Percentiles rank a stretch among this genome's conserved stretches.
Conservation (phyloP, 2,113 vertebrate species). For the Bolborhynchus lineola region DNA sequence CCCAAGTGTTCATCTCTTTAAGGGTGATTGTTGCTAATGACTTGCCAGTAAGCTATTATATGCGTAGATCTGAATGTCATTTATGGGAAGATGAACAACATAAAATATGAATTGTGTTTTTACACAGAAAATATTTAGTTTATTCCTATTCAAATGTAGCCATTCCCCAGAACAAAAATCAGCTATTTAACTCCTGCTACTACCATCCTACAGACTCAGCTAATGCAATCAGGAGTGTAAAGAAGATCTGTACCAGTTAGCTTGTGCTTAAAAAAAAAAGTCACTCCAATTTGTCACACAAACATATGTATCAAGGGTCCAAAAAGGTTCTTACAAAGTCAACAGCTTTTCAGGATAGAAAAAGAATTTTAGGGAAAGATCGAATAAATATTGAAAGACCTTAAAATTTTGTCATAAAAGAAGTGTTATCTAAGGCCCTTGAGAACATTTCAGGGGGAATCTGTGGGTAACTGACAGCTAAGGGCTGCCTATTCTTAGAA, state of each 20-base stretch:
- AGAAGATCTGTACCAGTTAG: not conserved
- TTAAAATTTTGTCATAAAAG: not conserved
- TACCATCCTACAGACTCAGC: not conserved
- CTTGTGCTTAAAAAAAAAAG: not conserved
- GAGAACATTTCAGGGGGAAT: not conserved
- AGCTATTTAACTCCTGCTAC: not conserved
- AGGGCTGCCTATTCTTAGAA: not conserved
- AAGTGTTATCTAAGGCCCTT: not conserved
- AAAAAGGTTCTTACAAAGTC: not conserved
- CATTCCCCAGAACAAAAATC: not conserved
- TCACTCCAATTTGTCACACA: not conserved
- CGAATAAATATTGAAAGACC: not conserved
- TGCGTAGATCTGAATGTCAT: not conserved
- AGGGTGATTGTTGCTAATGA: not conserved
- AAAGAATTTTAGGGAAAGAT: not conserved
- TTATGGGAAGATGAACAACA: not conserved
- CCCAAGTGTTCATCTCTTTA: not conserved
- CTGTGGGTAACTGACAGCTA: not conserved
- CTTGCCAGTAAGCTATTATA: not conserved
- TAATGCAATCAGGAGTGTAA: not conserved
- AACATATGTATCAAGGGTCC: not conserved
- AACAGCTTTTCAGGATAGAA: not conserved
- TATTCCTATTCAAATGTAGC: not conserved
- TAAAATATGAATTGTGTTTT: not conserved
- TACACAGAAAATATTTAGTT: not conserved